These are phyloP conservation scores for Chamaetylas fuelleborni DNA, from an alignment of 2,113 vertebrate species.

Conservation along the genomic window DNA sequence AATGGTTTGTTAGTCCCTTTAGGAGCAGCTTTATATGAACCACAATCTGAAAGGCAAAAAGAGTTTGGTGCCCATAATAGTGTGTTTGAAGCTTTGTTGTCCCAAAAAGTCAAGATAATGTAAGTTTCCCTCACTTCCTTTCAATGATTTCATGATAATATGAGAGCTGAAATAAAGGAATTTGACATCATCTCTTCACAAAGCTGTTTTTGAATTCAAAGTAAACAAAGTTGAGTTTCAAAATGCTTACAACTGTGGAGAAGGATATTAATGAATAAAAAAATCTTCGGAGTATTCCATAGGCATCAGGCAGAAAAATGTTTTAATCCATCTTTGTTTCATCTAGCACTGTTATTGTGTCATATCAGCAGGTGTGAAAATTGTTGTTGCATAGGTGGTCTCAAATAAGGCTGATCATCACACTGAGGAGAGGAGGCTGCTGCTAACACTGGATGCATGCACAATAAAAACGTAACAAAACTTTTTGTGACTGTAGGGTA, in stretches of 20 bases:
- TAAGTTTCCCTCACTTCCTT: neutral
- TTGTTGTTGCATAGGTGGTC: neutral
- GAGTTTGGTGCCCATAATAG: neutral
- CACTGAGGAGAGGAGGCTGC: neutral
- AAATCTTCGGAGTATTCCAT: neutral
- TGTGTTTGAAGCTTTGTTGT: neutral
- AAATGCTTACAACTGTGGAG: accelerated
- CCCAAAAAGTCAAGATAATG: neutral
- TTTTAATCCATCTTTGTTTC: neutral
- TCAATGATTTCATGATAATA: neutral
- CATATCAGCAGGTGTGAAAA: neutral
- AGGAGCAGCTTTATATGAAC: neutral
- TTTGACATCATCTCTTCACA: neutral
- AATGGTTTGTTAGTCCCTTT: neutral
- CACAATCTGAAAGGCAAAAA: neutral
- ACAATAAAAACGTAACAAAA: neutral
- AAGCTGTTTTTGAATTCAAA: neutral
- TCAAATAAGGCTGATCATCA: neutral
- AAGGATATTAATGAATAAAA: neutral
- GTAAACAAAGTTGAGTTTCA: neutral
- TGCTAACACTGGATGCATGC: neutral
- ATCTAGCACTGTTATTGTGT: neutral
- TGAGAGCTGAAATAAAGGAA: neutral
- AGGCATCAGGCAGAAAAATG: neutral
- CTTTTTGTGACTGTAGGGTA: neutral